phyloP scores from a whole-genome alignment of 2,888 invertebrate genomes.

The Carterocephalus palaemon region DNA sequence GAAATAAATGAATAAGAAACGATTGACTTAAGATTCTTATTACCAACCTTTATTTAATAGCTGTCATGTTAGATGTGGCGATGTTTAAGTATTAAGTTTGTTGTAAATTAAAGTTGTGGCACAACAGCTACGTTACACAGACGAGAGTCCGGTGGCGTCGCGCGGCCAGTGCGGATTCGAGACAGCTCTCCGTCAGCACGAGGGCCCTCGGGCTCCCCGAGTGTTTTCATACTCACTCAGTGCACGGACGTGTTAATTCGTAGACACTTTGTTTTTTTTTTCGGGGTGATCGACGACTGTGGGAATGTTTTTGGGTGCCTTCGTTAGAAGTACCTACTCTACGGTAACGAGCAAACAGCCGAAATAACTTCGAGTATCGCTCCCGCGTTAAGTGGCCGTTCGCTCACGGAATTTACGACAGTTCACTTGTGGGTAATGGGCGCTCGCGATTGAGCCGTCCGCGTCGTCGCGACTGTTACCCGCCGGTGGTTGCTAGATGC shows the following conservation, averaged over 20 bases:
- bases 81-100: slow-evolving; percentile 58
- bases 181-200: slow-evolving; percentile 70
- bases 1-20: background rate
- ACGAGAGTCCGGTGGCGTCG: slow-evolving; percentile 47
- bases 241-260: slow-evolving; percentile 77
- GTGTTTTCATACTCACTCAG: slow-evolving; percentile 77
- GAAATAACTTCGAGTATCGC: slow-evolving; percentile 66
- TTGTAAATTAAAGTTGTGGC: slow-evolving; percentile 68
- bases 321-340: slow-evolving; percentile 72
- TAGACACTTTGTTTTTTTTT: slow-evolving; percentile 76
- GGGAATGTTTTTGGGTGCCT: slow-evolving; percentile 75
- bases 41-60: slow-evolving; percentile 50
- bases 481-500: slow-evolving; percentile 38
- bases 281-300: slow-evolving; percentile 75
- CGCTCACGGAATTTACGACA: slow-evolving; percentile 68
- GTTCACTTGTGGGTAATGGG: slow-evolving; percentile 53
- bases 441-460: slow-evolving; percentile 56
- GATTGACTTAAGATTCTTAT: slow-evolving; percentile 48
- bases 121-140: slow-evolving; percentile 69
- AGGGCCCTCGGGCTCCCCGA: slow-evolving; percentile 69
- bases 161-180: slow-evolving; percentile 33
- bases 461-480: slow-evolving; percentile 49
- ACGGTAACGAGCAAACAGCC: slow-evolving; percentile 74
- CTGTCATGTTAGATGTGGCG: slow-evolving; percentile 43
- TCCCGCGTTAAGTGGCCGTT: slow-evolving; percentile 69